Conservation (phyloP, 2,797 vertebrate genomes). For the Phrynocephalus vlangalii region DNA sequence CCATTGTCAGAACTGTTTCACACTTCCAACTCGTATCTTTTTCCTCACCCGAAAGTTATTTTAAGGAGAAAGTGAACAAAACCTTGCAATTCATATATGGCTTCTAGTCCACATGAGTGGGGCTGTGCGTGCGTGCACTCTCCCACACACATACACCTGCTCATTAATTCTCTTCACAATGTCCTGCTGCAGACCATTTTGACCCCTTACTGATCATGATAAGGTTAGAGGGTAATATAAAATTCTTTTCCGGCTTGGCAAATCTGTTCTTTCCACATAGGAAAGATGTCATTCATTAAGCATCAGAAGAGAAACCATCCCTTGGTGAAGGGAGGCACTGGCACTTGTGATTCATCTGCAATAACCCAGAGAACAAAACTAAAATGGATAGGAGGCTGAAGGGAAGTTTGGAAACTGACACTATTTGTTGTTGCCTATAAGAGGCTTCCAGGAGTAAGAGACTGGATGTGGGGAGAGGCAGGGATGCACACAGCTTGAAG, state of each 20-base stretch:
- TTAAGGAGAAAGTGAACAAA: conserved; percentile 41
- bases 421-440: conserved; percentile 39
- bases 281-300: conserved; percentile 55
- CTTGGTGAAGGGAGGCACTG: conserved; percentile 40
- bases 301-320: conserved; percentile 57
- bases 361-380: conserved; percentile 51
- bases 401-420: conserved; percentile 31
- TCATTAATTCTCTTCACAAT: conserved; percentile 49
- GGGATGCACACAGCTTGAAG: conserved; percentile 38
- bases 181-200: conserved; percentile 31
- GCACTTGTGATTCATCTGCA: conserved; percentile 53
- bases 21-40: accelerated
- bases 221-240: conserved; percentile 44
- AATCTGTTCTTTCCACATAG: conserved; percentile 46
- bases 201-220: conserved; percentile 34
- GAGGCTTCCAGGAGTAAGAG: not conserved
- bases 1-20: not conserved
- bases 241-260: conserved; percentile 40
- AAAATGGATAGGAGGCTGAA: conserved; percentile 28
- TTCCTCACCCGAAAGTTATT: conserved; percentile 9
- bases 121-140: not conserved
- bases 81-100: conserved; percentile 13
- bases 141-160: conserved; percentile 17
- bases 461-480: not conserved
- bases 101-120: conserved; percentile 4